Conservation (phyloP, 2,113 vertebrate species). For the Taxidea taxus region DNA sequence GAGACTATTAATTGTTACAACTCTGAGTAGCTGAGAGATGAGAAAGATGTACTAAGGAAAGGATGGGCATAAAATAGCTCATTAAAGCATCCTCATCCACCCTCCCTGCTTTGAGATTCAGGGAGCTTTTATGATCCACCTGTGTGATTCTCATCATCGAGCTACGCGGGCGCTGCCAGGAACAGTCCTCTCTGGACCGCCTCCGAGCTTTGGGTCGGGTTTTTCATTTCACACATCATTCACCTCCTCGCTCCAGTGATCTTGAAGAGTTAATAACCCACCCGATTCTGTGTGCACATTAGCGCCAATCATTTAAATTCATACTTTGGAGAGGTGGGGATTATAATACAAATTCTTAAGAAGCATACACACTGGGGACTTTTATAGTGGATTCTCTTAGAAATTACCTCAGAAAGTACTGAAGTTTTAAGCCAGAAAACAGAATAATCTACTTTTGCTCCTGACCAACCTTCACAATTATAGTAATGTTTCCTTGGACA, state of each 20-base stretch:
- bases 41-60: slow-evolving; percentile 5
- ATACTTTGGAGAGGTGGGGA: neutral
- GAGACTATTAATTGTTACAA: slow-evolving; percentile 40
- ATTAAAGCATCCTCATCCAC: neutral
- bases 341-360: neutral
- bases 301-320: neutral
- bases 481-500: neutral
- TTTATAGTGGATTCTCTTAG: neutral
- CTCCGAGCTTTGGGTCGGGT: neutral
- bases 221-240: slow-evolving; percentile 68
- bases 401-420: neutral
- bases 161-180: rapidly evolving
- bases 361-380: neutral
- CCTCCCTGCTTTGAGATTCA: rapidly evolving
- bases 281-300: neutral
- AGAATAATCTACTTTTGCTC: neutral
- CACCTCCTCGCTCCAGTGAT: slow-evolving; percentile 8
- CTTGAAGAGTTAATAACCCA: slow-evolving; percentile 25
- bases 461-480: neutral
- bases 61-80: neutral
- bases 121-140: neutral
- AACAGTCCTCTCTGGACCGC: neutral
- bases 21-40: neutral
- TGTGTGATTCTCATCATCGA: neutral
- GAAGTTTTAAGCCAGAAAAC: neutral